A percentile compares a stretch with the other conserved stretches of the same genome.
Evolutionary conservation across 2,113 vertebrate genomes (phyloP).

Genomic region (Malaclemys terrapin): DNA sequence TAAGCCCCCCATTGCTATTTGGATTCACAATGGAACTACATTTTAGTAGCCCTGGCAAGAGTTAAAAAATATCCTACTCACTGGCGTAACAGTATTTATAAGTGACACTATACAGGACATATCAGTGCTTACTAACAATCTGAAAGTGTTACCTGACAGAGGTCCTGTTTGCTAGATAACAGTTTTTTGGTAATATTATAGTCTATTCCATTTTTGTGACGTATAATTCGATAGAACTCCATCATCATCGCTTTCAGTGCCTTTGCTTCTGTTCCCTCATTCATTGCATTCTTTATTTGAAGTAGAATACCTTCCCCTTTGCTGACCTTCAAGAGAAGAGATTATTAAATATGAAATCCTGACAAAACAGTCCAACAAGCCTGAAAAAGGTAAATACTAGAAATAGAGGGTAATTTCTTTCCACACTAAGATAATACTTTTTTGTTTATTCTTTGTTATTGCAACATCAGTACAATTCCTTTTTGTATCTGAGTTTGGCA

Average conservation of each 20-base stretch:
- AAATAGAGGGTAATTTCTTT: neutral
- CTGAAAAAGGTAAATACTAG: neutral
- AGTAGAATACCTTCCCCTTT: constrained; percentile 87
- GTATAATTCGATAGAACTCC: constrained; percentile 80
- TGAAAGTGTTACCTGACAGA: constrained; percentile 86
- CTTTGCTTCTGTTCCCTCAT: neutral
- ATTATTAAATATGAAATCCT: constrained; percentile 23
- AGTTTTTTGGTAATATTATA: constrained; percentile 51
- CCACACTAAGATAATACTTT: neutral
- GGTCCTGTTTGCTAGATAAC: constrained; percentile 84
- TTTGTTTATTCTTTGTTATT: neutral
- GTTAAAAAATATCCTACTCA: neutral
- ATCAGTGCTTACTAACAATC: neutral
- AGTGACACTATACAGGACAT: neutral
- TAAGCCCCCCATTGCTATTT: neutral
- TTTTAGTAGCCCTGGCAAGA: neutral
- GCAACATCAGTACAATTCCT: neutral
- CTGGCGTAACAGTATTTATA: neutral
- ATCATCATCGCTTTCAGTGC: constrained; percentile 66
- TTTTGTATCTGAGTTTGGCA: neutral
- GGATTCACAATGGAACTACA: neutral
- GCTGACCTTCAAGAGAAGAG: constrained; percentile 79
- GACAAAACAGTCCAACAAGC: neutral
- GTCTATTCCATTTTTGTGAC: constrained; percentile 30
- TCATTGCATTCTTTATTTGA: constrained; percentile 76